Evolutionary conservation across 2,113 vertebrate species (phyloP).

Genomic region (Mustelus asterias): DNA sequence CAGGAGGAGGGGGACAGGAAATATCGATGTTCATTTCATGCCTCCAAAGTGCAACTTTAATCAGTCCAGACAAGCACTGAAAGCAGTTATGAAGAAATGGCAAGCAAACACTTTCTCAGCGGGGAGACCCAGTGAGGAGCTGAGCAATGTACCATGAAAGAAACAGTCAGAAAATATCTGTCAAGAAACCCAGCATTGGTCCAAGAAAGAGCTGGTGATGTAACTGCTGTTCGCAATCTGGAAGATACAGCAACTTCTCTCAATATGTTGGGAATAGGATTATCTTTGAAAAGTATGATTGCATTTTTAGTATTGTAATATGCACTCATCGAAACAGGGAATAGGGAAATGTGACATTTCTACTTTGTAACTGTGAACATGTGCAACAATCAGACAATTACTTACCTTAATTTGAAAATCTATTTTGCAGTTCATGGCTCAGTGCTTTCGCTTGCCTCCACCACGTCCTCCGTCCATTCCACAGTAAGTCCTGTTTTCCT

Average conservation of each 20-base stretch:
- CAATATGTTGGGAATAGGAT: background rate
- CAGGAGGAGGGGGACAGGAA: background rate
- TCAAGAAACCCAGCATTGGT: background rate
- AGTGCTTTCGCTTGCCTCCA: constrained; percentile 86
- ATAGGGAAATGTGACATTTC: background rate
- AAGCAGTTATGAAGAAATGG: background rate
- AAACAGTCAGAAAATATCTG: background rate
- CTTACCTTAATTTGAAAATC: background rate
- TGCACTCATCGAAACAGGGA: background rate
- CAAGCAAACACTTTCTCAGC: background rate
- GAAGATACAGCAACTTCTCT: background rate
- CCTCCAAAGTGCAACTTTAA: background rate
- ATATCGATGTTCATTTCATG: background rate
- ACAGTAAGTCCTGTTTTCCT: constrained; percentile 69
- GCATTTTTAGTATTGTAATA: background rate
- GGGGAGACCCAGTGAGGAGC: background rate
- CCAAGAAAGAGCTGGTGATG: background rate
- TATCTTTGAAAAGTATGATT: background rate
- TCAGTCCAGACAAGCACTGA: background rate
- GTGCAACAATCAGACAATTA: background rate
- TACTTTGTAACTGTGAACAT: background rate
- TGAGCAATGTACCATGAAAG: background rate
- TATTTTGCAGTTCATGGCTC: constrained; percentile 83
- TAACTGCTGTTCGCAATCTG: background rate
- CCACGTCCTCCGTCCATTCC: constrained; percentile 85